Evolutionary conservation across 2,797 vertebrate genomes (phyloP).

Genomic region (Pseudopleuronectes americanus): DNA sequence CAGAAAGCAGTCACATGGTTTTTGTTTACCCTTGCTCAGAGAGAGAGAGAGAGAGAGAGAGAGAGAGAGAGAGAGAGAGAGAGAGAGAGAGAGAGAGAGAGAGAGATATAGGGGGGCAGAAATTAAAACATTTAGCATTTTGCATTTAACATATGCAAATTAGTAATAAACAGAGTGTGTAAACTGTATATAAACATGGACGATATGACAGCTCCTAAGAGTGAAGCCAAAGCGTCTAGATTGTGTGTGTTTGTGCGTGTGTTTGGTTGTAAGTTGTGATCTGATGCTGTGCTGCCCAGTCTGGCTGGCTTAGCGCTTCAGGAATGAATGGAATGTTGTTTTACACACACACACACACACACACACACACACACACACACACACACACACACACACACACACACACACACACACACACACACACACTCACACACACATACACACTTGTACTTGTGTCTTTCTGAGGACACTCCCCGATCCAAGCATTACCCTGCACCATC

Average conservation of each 20-base stretch:
- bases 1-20: too few relatives aligned
- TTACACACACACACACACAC: slow-evolving; percentile 56
- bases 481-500: too few relatives aligned
- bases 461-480: not conserved
- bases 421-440: too few relatives aligned
- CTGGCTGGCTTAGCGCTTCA: slow-evolving; percentile 74
- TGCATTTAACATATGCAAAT: too few relatives aligned
- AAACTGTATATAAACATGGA: not conserved
- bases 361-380: slow-evolving; percentile 27
- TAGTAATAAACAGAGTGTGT: too few relatives aligned
- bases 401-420: slow-evolving; percentile 23
- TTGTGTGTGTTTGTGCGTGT: not conserved
- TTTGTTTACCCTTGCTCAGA: too few relatives aligned
- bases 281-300: slow-evolving; percentile 70
- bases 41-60: too few relatives aligned
- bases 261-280: slow-evolving; percentile 47
- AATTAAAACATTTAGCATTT: too few relatives aligned
- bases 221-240: not conserved
- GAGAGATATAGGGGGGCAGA: too few relatives aligned
- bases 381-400: slow-evolving; percentile 27
- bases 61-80: too few relatives aligned
- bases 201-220: not conserved
- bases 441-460: not conserved
- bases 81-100: too few relatives aligned
- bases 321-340: slow-evolving; percentile 87